Base-by-base conservation (phyloP, 2,888 invertebrate genomes). In the Sarcophaga subvicina region DNA sequence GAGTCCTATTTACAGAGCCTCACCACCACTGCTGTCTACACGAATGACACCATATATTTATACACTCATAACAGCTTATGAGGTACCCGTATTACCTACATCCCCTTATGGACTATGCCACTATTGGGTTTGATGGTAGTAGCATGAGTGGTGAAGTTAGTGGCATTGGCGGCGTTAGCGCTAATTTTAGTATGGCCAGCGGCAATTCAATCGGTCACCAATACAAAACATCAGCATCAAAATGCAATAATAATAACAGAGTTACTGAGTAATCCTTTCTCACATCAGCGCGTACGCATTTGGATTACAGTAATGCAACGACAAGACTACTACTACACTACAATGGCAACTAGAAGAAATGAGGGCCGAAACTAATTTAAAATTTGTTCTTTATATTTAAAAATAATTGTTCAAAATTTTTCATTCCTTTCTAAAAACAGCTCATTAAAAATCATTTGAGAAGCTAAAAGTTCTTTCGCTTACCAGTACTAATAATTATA, bases 61-160 rank as follows among this genome's bases (percentile, higher is more conserved):
- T 84, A 92, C 93, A 27, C 90, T 93, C 80, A 92, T 93, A 84
- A 93, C 93, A 49, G 91, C 92, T 76, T 93, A 92, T 71, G 93
- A 93, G 85, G 91, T 92, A 72, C 90, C 92, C 89, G 92, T 92
- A 17, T 93, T 93, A n/a, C 93, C 93, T 88, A 92, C 93, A 82
- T 93, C 93, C 12, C 93, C 93, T 47, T 93, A 93, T 70, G 93
- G 93, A 91, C 93, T 3, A 91, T 93, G 89, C 93, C 93, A 59
- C 90, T 93, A 76, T 89, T 93, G 62, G 90, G 76, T 60, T 80
- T 79, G 60, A 88, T 64, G 88, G 73, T 59, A 89, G 84, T 4
- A 73, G 62, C 0, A 76, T 70, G 11, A 64, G 17, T 12, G n/a
- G 25, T 20, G 70, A 20, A 4, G 83, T 37, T 37, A 77, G 47